Evolutionary conservation across 1,140 invertebrate genomes (phyloP).

Genomic region (Listronotus bonariensis): DNA sequence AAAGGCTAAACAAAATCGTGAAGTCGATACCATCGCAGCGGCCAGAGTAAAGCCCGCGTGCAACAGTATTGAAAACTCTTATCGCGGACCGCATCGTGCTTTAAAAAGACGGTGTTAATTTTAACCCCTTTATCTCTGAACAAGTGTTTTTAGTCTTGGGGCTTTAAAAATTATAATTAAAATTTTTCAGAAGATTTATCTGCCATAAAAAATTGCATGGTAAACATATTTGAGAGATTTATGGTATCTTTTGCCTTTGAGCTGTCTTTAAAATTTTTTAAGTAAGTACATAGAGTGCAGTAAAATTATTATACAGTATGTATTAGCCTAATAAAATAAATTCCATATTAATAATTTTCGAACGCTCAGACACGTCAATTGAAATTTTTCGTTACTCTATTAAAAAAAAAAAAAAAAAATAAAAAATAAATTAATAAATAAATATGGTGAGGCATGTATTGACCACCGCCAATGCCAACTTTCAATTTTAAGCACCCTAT

Average conservation of each 20-base stretch:
- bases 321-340: too few species aligned
- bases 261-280: background rate
- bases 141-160: slow-evolving; percentile 29
- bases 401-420: too few species aligned
- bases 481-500: too few species aligned
- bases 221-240: slow-evolving; percentile 30
- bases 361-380: too few species aligned
- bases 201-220: slow-evolving; percentile 28
- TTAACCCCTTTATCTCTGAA: slow-evolving; percentile 32
- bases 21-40: slow-evolving; percentile 27
- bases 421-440: too few species aligned
- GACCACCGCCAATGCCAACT: too few species aligned
- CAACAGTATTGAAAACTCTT: slow-evolving; percentile 32
- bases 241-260: slow-evolving; percentile 7
- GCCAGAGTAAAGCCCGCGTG: slow-evolving; percentile 17
- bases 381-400: too few species aligned
- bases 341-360: too few species aligned
- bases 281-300: too few species aligned
- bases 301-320: too few species aligned
- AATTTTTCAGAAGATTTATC: slow-evolving; percentile 32
- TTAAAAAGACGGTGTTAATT: slow-evolving; percentile 32
- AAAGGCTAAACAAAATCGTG: slow-evolving; percentile 35
- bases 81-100: slow-evolving; percentile 25
- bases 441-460: too few species aligned
- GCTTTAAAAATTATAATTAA: slow-evolving; percentile 31